Conservation (phyloP, 2,797 vertebrate species). For the Tragelaphus oryx region DNA sequence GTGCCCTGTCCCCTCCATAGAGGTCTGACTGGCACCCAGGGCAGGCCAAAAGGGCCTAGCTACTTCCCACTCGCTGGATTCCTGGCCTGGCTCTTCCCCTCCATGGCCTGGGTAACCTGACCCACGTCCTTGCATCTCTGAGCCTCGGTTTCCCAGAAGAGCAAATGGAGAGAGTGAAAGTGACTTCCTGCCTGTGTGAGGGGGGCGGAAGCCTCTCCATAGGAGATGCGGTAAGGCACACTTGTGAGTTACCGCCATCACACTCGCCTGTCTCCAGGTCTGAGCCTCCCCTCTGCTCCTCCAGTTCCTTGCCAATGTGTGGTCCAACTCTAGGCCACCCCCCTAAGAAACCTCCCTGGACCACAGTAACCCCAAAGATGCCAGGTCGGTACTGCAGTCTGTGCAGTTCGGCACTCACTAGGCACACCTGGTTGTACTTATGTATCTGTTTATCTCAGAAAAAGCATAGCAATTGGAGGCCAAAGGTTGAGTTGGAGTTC, state of each 20-base stretch:
- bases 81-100: accelerated
- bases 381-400: neutral
- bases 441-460: neutral
- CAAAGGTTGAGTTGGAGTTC: neutral
- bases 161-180: neutral
- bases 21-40: neutral
- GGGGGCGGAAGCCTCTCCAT: neutral
- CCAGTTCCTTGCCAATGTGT: neutral
- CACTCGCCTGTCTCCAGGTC: neutral
- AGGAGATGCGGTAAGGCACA: neutral
- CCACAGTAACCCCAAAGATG: neutral
- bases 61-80: neutral
- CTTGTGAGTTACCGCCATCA: accelerated
- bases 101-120: neutral
- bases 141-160: neutral
- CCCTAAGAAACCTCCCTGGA: neutral
- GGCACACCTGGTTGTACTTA: neutral
- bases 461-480: neutral
- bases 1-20: neutral
- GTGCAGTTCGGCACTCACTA: too few relatives aligned
- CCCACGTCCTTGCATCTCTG: neutral
- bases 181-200: neutral
- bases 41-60: too few relatives aligned
- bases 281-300: neutral
- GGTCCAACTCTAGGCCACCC: neutral